Evolutionary conservation across 2,113 vertebrate species (phyloP).

Genomic region (Tupaia tana): DNA sequence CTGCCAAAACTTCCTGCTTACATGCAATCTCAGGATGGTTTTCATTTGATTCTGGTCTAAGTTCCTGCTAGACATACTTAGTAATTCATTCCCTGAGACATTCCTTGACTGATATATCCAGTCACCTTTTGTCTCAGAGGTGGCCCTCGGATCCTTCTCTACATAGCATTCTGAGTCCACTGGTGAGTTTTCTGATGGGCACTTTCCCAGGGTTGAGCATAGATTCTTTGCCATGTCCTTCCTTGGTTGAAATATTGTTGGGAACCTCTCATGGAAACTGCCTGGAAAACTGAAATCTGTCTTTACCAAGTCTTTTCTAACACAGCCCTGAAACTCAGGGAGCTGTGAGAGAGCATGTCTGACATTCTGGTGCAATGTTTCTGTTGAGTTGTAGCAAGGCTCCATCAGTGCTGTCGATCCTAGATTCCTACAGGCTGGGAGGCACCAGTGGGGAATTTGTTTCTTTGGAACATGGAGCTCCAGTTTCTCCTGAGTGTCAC

Average conservation of each 20-base stretch:
- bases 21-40: slow-evolving; percentile 28
- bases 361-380: neutral
- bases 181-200: neutral
- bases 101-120: neutral
- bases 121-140: neutral
- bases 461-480: neutral
- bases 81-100: neutral
- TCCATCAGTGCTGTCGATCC: neutral
- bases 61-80: neutral
- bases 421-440: neutral
- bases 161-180: neutral
- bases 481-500: neutral
- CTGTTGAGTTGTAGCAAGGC: neutral
- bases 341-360: neutral
- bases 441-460: neutral
- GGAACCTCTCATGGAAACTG: neutral
- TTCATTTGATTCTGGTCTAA: neutral
- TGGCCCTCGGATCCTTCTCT: neutral
- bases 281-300: neutral
- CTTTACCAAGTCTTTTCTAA: neutral
- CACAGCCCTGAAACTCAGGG: neutral
- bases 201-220: neutral
- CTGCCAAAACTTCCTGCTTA: slow-evolving; percentile 58
- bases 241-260: neutral
- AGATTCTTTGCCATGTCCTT: slow-evolving; percentile 9